Conservation (phyloP, 2,797 vertebrate species). For the Pangasius macronema region DNA sequence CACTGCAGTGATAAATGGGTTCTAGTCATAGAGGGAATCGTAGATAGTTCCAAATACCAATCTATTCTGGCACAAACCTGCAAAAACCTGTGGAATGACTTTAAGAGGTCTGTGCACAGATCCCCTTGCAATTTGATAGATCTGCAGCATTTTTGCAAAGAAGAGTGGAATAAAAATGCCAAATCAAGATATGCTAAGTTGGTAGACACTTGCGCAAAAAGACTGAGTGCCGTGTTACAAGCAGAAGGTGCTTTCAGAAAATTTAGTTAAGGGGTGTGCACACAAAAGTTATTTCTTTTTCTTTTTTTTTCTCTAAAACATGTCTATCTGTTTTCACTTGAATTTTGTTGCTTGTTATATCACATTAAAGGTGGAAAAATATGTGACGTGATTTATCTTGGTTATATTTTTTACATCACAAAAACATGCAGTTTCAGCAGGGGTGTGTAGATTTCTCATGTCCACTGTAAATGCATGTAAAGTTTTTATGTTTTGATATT, state of each 20-base stretch:
- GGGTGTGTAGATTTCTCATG: not conserved
- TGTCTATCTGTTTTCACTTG: not conserved
- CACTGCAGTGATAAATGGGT: not conserved
- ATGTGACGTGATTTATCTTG: not conserved
- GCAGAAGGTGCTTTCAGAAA: not conserved
- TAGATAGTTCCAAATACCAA: not conserved
- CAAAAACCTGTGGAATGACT: not conserved
- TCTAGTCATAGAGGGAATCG: not conserved
- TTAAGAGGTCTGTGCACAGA: not conserved
- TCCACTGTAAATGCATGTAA: not conserved
- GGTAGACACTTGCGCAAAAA: too few species aligned
- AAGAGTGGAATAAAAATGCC: too few species aligned
- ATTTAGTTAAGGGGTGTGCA: not conserved
- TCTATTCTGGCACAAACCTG: not conserved
- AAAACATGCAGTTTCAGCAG: not conserved
- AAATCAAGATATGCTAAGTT: too few species aligned
- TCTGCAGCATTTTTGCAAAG: not conserved
- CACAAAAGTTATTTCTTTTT: not conserved
- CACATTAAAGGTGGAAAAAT: not conserved
- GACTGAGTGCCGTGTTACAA: not conserved
- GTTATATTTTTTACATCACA: not conserved
- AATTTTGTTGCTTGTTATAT: not conserved
- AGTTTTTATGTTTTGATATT: not conserved
- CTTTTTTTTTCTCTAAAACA: too few species aligned
- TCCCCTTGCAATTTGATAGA: not conserved